These are phyloP conservation scores for Leptarthrus brevirostris DNA, from an alignment of 2,888 invertebrate species.

Conservation along the genomic window DNA sequence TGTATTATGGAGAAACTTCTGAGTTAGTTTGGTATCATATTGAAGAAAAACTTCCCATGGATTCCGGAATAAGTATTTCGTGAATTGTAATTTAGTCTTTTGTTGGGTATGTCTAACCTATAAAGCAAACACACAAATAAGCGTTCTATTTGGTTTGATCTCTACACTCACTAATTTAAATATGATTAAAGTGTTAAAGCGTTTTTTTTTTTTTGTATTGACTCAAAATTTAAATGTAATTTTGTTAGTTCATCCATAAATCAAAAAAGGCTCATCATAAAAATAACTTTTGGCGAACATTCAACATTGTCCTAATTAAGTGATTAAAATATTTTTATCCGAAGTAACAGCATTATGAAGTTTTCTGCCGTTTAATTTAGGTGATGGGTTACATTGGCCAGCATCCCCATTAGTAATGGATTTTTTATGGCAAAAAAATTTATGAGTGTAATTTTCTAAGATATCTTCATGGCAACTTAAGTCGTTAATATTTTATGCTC, in stretches of 20 bases:
- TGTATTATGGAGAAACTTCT: too few species aligned
- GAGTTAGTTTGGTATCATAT: too few species aligned
- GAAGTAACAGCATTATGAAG: neutral
- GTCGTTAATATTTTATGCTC: slow-evolving; percentile 40
- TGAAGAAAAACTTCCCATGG: too few species aligned
- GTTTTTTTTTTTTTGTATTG: too few species aligned
- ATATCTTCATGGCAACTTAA: slow-evolving; percentile 23
- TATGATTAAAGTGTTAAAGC: too few species aligned
- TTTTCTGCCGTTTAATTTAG: neutral
- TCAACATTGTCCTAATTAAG: slow-evolving; percentile 21
- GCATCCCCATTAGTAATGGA: slow-evolving; percentile 21
- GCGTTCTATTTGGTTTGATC: too few species aligned
- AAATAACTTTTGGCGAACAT: neutral
- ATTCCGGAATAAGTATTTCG: too few species aligned
- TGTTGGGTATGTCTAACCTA: too few species aligned
- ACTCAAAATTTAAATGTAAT: too few species aligned
- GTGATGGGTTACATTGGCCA: neutral
- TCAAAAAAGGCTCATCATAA: neutral
- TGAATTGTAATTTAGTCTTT: too few species aligned
- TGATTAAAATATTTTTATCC: slow-evolving; percentile 19
- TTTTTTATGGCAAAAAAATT: slow-evolving; percentile 34
- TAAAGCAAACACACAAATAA: too few species aligned
- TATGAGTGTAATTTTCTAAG: slow-evolving; percentile 32
- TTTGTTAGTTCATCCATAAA: neutral
- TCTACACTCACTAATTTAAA: too few species aligned